phyloP scores from a whole-genome alignment of 1,140 invertebrate genomes.

The Aporrectodea caliginosa region DNA sequence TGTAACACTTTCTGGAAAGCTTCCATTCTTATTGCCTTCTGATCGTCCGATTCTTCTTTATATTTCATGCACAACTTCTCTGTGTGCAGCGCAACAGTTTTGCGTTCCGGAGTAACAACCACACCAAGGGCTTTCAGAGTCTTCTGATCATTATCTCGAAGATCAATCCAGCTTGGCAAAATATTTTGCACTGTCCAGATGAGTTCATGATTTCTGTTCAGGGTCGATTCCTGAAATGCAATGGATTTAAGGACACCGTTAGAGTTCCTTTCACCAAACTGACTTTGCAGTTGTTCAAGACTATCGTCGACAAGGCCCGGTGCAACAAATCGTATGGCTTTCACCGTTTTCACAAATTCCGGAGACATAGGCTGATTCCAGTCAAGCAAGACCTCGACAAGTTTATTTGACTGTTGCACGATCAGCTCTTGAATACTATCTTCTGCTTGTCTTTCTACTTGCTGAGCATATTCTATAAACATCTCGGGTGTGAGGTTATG shows the following conservation, averaged over 20 bases:
- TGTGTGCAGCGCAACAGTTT: background rate
- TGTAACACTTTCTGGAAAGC: background rate
- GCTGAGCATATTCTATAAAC: slow-evolving; percentile 32
- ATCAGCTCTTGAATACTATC: background rate
- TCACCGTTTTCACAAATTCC: background rate
- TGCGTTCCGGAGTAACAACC: background rate
- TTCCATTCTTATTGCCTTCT: background rate
- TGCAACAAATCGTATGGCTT: background rate
- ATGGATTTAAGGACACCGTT: slow-evolving; percentile 14
- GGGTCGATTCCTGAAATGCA: slow-evolving; percentile 27
- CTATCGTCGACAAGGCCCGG: background rate
- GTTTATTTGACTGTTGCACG: background rate
- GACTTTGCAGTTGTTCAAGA: background rate
- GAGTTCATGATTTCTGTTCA: slow-evolving; percentile 11
- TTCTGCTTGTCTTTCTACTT: slow-evolving; percentile 27
- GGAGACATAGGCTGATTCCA: too few relatives aligned
- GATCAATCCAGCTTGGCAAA: slow-evolving; percentile 26
- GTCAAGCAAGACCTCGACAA: too few relatives aligned
- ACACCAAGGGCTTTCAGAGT: background rate
- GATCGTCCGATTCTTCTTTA: too few relatives aligned
- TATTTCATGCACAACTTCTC: too few relatives aligned
- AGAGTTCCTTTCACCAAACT: background rate
- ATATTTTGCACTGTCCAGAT: slow-evolving; percentile 36
- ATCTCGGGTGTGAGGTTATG: slow-evolving; percentile 24
- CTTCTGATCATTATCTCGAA: background rate